Evolutionary conservation across 1,140 invertebrate species (phyloP).

Genomic region (Magallana gigas): DNA sequence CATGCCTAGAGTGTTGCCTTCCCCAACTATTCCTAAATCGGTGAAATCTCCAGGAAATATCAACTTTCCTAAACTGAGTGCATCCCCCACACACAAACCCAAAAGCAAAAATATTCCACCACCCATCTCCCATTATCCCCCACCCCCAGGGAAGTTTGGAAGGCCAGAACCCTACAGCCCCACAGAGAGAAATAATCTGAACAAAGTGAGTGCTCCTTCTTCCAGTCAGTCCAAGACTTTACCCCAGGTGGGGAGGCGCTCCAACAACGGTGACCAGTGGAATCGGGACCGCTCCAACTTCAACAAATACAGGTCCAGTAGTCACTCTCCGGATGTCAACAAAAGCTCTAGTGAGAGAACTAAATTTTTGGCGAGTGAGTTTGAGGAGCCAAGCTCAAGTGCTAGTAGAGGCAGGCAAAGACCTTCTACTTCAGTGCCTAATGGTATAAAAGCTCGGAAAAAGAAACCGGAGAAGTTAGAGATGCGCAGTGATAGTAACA

Average conservation of each 20-base stretch:
- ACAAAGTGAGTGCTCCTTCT: conserved; percentile 65
- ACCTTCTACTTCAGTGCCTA: conserved; percentile 65
- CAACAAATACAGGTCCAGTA: conserved; percentile 48
- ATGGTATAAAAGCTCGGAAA: conserved; percentile 67
- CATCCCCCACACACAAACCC: conserved; percentile 71
- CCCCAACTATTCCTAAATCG: conserved; percentile 70
- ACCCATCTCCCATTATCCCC: conserved; percentile 61
- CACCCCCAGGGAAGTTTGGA: conserved; percentile 71
- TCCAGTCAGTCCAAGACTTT: conserved; percentile 57
- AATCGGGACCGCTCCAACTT: conserved; percentile 51
- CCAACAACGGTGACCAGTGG: conserved; percentile 57
- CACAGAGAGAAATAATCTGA: conserved; percentile 76
- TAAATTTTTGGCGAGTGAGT: conserved; percentile 65
- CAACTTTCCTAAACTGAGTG: conserved; percentile 71
- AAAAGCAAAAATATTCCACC: conserved; percentile 64
- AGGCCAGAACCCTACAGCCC: conserved; percentile 76
- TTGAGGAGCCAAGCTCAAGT: conserved; percentile 58
- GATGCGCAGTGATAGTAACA: conserved; percentile 73
- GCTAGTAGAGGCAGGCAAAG: conserved; percentile 47
- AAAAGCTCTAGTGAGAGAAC: conserved; percentile 60
- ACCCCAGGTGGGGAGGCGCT: conserved; percentile 53
- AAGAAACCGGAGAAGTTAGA: conserved; percentile 73
- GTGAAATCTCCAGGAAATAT: conserved; percentile 71
- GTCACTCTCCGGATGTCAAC: conserved; percentile 62
- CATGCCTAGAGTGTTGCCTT: conserved; percentile 72